Conservation (phyloP, 2,888 invertebrate genomes). For the Sisyra terminalis region DNA sequence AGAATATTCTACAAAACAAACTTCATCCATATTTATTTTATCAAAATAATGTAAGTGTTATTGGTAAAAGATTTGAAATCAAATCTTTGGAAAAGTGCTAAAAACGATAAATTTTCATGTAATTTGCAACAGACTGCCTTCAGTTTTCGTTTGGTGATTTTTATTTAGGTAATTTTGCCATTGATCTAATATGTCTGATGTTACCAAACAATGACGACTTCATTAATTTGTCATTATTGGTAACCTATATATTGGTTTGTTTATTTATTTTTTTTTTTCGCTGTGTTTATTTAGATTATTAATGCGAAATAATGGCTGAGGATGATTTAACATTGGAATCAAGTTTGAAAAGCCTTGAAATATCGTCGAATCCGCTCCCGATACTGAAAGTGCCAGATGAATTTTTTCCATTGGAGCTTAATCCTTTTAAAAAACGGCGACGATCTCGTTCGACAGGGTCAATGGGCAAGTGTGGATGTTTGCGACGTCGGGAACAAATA, state of each 20-base stretch:
- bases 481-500: conserved; percentile 14
- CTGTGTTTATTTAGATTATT: conserved; percentile 10
- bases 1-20: no score
- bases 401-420: conserved; percentile 12
- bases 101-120: no score
- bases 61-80: no score
- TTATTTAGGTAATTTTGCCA: no score
- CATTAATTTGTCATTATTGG: no score
- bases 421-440: conserved; percentile 19
- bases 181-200: no score
- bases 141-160: no score
- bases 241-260: conserved; percentile 3
- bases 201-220: no score
- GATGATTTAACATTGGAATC: conserved; percentile 17
- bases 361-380: conserved; percentile 16
- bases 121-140: no score
- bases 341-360: conserved; percentile 23
- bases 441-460: conserved; percentile 24
- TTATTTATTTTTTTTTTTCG: neutral
- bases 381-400: conserved; percentile 10
- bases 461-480: conserved; percentile 20
- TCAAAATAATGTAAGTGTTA: no score
- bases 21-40: no score
- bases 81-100: no score
- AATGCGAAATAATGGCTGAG: conserved; percentile 22